Percentiles rank a stretch among this genome's conserved stretches.
Conservation (phyloP, 2,797 vertebrate species). For the Diceros bicornis region DNA sequence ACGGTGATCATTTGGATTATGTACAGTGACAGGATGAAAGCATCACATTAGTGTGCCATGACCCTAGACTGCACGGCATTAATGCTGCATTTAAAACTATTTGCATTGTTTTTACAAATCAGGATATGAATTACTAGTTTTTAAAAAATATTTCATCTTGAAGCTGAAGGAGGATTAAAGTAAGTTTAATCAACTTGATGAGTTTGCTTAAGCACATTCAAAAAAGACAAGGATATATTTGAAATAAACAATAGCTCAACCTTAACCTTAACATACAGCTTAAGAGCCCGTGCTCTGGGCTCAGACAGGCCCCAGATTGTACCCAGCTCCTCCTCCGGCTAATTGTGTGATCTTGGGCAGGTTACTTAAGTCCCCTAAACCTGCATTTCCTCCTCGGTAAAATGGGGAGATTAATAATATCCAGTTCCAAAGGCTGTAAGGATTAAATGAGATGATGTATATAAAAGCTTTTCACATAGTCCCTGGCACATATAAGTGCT, state of each 20-base stretch:
- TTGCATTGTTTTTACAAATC: slow-evolving; percentile 15
- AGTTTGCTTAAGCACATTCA: slow-evolving; percentile 36
- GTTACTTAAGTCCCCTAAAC: neutral
- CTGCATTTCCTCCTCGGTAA: slow-evolving; percentile 33
- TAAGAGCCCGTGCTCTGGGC: neutral
- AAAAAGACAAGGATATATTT: neutral
- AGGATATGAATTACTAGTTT: slow-evolving; percentile 17
- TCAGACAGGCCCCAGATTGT: neutral
- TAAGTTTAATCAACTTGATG: slow-evolving; percentile 1
- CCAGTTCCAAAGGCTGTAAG: neutral
- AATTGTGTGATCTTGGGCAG: neutral
- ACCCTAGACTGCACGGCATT: neutral
- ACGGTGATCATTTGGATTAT: slow-evolving; percentile 23
- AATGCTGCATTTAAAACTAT: slow-evolving; percentile 11
- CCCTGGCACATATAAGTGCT: neutral
- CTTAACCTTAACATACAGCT: neutral
- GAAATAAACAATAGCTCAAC: neutral
- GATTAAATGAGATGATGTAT: slow-evolving; percentile 35
- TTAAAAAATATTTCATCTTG: neutral
- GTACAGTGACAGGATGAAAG: neutral
- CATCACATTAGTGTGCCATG: neutral
- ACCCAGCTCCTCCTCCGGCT: neutral
- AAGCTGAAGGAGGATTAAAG: slow-evolving; percentile 26
- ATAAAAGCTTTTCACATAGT: neutral
- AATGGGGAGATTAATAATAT: neutral